phyloP scores from a whole-genome alignment of 92 coral and sea anemone genomes.

The Bergia sp. region DNA sequence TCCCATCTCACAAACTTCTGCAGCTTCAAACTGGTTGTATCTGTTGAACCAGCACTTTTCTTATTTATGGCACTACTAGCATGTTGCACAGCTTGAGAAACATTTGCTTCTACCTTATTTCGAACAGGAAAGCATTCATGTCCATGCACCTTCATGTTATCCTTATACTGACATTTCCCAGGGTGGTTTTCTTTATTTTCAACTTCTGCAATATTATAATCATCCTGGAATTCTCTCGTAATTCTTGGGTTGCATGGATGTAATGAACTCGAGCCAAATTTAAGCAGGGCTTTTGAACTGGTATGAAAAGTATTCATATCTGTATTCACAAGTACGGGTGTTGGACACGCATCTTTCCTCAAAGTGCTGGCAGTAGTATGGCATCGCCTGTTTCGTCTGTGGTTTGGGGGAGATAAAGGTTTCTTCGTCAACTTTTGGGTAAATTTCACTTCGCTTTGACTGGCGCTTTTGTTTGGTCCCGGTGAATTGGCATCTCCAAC shows the following conservation, averaged over 20 bases:
- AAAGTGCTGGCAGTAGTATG: background rate
- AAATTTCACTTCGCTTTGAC: background rate
- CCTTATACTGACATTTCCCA: background rate
- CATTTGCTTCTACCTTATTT: background rate
- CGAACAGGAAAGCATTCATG: background rate
- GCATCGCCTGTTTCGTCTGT: background rate
- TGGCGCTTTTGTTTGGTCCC: background rate
- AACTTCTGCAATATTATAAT: background rate
- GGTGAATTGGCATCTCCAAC: background rate
- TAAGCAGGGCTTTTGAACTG: slow-evolving; percentile 38
- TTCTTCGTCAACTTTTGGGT: background rate
- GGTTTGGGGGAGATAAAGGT: background rate
- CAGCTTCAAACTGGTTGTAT: slow-evolving; percentile 11
- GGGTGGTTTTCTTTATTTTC: slow-evolving; percentile 55
- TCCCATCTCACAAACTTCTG: slow-evolving; percentile 59
- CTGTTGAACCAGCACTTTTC: background rate
- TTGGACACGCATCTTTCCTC: slow-evolving; percentile 17
- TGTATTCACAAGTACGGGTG: slow-evolving; percentile 57
- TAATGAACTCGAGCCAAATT: slow-evolving; percentile 49
- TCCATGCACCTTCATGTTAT: background rate
- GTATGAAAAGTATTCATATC: slow-evolving; percentile 54
- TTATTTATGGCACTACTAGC: background rate
- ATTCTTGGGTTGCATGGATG: slow-evolving; percentile 44
- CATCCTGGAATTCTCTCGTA: slow-evolving; percentile 44
- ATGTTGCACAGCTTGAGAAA: background rate